These are phyloP conservation scores for Micrasema longulum DNA, from an alignment of 1,140 invertebrate species.

Conservation along the genomic window DNA sequence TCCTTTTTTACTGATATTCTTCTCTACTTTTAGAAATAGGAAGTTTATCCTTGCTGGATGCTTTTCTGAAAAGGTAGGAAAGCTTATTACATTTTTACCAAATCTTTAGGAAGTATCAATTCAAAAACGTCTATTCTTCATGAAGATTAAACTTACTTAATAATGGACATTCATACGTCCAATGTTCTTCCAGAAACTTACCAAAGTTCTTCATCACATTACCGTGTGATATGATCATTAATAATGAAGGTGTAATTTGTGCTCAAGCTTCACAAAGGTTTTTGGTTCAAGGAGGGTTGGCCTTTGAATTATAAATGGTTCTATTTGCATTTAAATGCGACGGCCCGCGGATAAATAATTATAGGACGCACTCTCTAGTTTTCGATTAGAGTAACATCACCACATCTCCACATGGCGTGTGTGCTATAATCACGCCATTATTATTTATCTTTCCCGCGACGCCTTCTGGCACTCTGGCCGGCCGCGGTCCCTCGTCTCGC, in stretches of 20 bases:
- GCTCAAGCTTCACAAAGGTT: constrained; percentile 29
- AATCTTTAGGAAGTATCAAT: no score
- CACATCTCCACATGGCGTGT: constrained; percentile 8
- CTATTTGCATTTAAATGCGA: constrained; percentile 49
- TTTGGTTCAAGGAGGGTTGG: constrained; percentile 25
- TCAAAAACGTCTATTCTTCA: no score
- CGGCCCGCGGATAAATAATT: constrained; percentile 44
- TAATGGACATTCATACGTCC: no score
- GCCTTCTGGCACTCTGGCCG: constrained; percentile 13
- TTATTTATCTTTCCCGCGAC: constrained; percentile 44
- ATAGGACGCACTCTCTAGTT: constrained; percentile 50
- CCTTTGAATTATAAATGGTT: constrained; percentile 44
- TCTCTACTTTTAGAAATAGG: constrained; percentile 22
- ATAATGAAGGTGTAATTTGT: constrained; percentile 30
- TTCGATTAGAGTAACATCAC: constrained; percentile 51
- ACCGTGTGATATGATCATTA: constrained; percentile 23
- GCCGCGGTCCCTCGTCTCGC: not conserved
- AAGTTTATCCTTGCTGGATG: constrained; percentile 16
- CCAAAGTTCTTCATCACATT: constrained; percentile 21
- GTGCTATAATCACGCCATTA: constrained; percentile 50
- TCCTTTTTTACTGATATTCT: constrained; percentile 11
- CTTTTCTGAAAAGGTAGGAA: constrained; percentile 17
- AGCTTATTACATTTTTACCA: no score
- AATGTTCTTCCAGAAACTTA: no score
- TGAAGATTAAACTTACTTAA: no score